These are phyloP conservation scores for Matsumyia berberina DNA, from an alignment of 2,888 invertebrate species.

Conservation along the genomic window DNA sequence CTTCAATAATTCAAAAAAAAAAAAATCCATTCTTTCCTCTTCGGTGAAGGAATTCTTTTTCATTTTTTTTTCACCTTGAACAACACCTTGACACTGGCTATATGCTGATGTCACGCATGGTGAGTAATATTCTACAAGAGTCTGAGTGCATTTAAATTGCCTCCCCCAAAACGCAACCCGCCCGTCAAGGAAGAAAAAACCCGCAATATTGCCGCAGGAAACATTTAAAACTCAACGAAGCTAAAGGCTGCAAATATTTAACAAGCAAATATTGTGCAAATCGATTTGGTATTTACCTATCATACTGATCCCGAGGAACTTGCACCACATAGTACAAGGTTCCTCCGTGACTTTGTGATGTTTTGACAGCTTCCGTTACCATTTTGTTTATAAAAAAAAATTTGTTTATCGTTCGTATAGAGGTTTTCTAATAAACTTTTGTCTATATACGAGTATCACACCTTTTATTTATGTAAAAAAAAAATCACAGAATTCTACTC, in stretches of 20 bases:
- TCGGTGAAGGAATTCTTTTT: not conserved
- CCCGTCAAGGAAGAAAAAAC: conserved; percentile 33
- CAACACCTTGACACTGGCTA: conserved; percentile 66
- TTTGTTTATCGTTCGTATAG: conserved; percentile 15
- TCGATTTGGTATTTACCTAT: conserved; percentile 52
- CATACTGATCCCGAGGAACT: conserved; percentile 69
- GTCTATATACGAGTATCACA: too few species aligned
- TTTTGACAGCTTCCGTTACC: conserved; percentile 73
- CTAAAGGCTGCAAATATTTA: not conserved
- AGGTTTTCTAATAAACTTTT: not conserved
- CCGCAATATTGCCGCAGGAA: conserved; percentile 22
- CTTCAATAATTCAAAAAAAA: too few species aligned
- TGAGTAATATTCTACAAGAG: conserved; percentile 55
- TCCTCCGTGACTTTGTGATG: conserved; percentile 74
- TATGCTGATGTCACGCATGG: conserved; percentile 73
- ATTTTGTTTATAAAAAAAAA: conserved; percentile 33
- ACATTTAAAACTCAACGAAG: not conserved
- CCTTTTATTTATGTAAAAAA: not conserved
- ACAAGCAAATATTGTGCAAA: not conserved
- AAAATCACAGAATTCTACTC: conserved; percentile 67
- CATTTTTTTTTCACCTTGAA: conserved; percentile 56
- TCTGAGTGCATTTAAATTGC: conserved; percentile 7
- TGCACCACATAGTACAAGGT: conserved; percentile 72
- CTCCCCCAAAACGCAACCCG: not conserved
- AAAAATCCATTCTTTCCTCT: conserved; percentile 10